A percentile compares a stretch with the other conserved stretches of the same genome.
Evolutionary conservation across 2,888 invertebrate species (phyloP).

Genomic region (Thecophora atra): DNA sequence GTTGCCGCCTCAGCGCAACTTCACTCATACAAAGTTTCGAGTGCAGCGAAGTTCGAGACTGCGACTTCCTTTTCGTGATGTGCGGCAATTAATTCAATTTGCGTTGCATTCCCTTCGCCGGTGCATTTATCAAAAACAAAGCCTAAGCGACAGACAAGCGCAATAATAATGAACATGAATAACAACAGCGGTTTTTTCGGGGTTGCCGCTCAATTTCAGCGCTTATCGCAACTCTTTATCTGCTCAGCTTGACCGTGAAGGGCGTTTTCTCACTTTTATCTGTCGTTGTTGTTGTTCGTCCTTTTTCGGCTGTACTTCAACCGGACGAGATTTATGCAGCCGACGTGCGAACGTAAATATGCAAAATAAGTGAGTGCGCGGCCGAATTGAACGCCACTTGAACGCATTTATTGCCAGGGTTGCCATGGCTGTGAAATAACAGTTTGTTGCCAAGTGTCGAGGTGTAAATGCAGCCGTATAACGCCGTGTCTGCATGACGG

Average conservation of each 20-base stretch:
- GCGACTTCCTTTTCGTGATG: conserved; percentile 52
- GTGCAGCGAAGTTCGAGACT: conserved; percentile 22
- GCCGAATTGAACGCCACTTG: conserved; percentile 27
- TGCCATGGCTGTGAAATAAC: conserved; percentile 40
- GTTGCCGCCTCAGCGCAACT: background rate
- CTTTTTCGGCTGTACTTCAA: conserved; percentile 23
- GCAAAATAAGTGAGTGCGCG: conserved; percentile 30
- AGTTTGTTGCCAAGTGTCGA: background rate
- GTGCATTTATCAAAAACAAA: conserved; percentile 29
- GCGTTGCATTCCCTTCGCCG: conserved; percentile 24
- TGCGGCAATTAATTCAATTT: conserved; percentile 55
- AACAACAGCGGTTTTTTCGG: conserved; percentile 20
- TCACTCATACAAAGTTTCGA: background rate
- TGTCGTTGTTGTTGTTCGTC: background rate
- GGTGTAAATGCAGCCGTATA: conserved; percentile 13
- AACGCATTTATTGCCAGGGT: conserved; percentile 37
- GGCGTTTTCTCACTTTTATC: conserved; percentile 20
- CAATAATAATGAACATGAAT: conserved; percentile 10
- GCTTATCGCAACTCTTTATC: conserved; percentile 19
- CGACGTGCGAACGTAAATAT: background rate
- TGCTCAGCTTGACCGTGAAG: background rate
- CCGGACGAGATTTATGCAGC: conserved; percentile 28
- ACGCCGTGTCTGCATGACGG: conserved; percentile 1
- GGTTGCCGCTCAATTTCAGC: conserved; percentile 35
- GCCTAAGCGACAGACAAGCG: conserved; percentile 10